Conservation (phyloP, 2,888 invertebrate species). For the Eristalinus sepulchralis region DNA sequence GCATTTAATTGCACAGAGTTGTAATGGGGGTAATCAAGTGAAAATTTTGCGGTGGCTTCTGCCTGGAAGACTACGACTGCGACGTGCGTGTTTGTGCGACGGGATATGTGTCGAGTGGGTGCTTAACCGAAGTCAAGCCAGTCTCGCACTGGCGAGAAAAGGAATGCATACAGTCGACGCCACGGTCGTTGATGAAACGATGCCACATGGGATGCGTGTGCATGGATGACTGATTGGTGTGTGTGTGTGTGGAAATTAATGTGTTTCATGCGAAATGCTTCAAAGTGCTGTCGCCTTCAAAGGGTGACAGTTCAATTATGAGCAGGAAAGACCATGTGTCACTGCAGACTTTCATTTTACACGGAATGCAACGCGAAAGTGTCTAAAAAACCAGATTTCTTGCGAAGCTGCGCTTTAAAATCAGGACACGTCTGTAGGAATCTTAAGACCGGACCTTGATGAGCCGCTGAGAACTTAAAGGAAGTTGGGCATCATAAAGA, state of each 20-base stretch:
- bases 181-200: slow-evolving; percentile 22
- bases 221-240: background rate
- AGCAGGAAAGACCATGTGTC: background rate
- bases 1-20: slow-evolving; percentile 68
- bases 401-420: no score
- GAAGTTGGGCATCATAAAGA: no score
- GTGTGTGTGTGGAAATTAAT: slow-evolving; percentile 34
- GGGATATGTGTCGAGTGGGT: slow-evolving; percentile 41
- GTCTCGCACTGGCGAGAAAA: slow-evolving; percentile 20
- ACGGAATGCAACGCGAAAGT: background rate
- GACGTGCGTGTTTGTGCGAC: background rate
- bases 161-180: background rate
- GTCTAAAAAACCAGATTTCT: no score
- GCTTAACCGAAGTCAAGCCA: slow-evolving; percentile 48
- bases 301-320: background rate
- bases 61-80: background rate
- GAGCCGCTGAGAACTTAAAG: no score
- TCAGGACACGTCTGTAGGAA: no score
- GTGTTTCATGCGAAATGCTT: background rate
- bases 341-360: background rate
- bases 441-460: no score
- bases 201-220: slow-evolving; percentile 16
- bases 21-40: slow-evolving; percentile 71
- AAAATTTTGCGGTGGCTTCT: slow-evolving; percentile 65
- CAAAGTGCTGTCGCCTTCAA: background rate